Evolutionary conservation across 64 coral and sea anemone species (phyloP).

Genomic region (Anthopleura sola): DNA sequence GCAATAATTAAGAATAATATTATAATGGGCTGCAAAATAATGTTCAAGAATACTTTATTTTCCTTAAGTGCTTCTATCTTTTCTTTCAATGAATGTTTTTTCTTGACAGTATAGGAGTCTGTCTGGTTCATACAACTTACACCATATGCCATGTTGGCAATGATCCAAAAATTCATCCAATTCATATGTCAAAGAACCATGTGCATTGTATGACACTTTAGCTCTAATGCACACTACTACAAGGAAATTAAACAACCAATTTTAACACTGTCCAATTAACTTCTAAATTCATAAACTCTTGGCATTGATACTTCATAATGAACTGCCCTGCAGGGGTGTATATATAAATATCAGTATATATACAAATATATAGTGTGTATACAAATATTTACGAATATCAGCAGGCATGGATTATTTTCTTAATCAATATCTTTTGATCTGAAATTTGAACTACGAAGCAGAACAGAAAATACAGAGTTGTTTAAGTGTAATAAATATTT

Average conservation of each 20-base stretch:
- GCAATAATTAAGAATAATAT: neutral
- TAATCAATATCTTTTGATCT: too few species aligned
- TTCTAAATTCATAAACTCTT: neutral
- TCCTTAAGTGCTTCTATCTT: neutral
- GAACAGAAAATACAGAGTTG: neutral
- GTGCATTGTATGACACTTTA: neutral
- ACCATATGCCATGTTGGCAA: slow-evolving; percentile 2
- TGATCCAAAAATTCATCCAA: neutral
- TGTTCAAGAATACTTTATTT: neutral
- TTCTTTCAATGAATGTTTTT: neutral
- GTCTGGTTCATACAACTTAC: neutral
- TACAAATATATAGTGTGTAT: too few species aligned
- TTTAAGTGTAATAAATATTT: neutral
- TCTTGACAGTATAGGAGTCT: neutral
- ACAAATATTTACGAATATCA: too few species aligned
- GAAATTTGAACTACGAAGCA: neutral
- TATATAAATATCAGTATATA: too few species aligned
- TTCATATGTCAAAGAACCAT: neutral
- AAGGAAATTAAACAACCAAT: neutral
- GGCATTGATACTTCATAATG: too few species aligned
- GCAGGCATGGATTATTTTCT: too few species aligned
- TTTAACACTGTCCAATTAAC: neutral
- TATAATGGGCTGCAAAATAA: neutral
- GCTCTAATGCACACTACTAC: neutral
- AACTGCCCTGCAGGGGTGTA: too few species aligned